Evolutionary conservation across 1,140 invertebrate genomes (phyloP), one percentile per base, ranked within the genome.

Genomic region (Pantala flavescens): DNA sequence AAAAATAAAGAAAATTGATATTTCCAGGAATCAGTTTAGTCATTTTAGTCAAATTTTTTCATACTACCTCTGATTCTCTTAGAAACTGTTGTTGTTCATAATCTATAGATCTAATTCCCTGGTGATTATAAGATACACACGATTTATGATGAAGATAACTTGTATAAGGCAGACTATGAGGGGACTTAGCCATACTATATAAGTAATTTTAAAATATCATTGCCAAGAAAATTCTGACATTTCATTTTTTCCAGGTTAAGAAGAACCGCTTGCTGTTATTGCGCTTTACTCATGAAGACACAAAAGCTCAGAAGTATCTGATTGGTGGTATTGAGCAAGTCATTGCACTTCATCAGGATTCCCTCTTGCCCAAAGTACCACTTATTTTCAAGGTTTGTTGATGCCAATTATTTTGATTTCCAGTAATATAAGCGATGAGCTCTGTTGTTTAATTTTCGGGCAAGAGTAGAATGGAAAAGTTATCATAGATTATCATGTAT

Each of bases 251-350:
- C 11, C 79, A 84, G 81, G 77, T 84, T 43, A 84, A 85, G 76
- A 88, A 87, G 74, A 87, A 93, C 82, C 90, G 91, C 70, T 83
- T 86, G 28, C 81, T 94, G 42, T 81, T 94, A 77, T 81, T 95
- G 77, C 90, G 95, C 81, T 98, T 98, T 82, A 95, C 94, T 75
- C 88, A 92, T 79, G 91, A 91, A 73, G 95, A 96, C 81, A 84
- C 88, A 21, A 96, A 95, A 81, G 96, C 96, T 1, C 97, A 99
- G 82, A 95, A 96, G 77, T 96, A 97, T 84, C 86, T 99, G 75
- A 88, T 99, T 77, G 93, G 96, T 77, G 98, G 96, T 72, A 89
- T 99, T 79, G 98, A 99, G 81, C 95, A 97, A 81, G 88, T 97
- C 12, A 91, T 98, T 74, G 92, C 92, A 75, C 83, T 94, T 70